phyloP scores from a whole-genome alignment of 2,888 invertebrate genomes.

The Therioaphis trifolii region DNA sequence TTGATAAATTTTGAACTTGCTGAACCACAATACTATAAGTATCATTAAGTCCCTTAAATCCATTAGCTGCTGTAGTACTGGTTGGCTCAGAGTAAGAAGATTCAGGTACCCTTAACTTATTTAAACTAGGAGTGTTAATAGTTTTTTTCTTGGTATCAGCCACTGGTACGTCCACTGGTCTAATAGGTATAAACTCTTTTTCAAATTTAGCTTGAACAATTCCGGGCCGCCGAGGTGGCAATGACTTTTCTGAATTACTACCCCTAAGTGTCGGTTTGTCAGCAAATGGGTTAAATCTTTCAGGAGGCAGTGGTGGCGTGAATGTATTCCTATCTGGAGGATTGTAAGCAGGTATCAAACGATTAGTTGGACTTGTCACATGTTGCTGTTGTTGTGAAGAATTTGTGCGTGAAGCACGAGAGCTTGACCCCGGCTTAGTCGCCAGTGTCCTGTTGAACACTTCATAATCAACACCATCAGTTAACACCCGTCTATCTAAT shows the following conservation, averaged over 20 bases:
- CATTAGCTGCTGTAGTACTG: slow-evolving; percentile 66
- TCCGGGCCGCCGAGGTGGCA: slow-evolving; percentile 79
- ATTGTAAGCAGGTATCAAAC: slow-evolving; percentile 75
- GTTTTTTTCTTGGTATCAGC: slow-evolving; percentile 77
- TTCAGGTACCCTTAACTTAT: slow-evolving; percentile 68
- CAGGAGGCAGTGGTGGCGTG: slow-evolving; percentile 86
- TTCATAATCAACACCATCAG: slow-evolving; percentile 65
- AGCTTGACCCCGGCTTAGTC: slow-evolving; percentile 64
- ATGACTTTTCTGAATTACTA: slow-evolving; percentile 74
- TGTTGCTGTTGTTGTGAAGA: slow-evolving; percentile 63
- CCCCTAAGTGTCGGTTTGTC: slow-evolving; percentile 87
- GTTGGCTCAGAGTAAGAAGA: slow-evolving; percentile 66
- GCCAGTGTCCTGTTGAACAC: slow-evolving; percentile 66
- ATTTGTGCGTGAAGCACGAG: slow-evolving; percentile 62
- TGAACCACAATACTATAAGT: slow-evolving; percentile 74
- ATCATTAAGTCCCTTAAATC: slow-evolving; percentile 66
- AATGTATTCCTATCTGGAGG: slow-evolving; percentile 81
- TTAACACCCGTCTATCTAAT: slow-evolving; percentile 64
- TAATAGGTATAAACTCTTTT: slow-evolving; percentile 84
- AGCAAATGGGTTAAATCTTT: slow-evolving; percentile 87
- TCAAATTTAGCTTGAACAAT: slow-evolving; percentile 76
- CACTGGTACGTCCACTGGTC: slow-evolving; percentile 74
- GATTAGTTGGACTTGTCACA: slow-evolving; percentile 69
- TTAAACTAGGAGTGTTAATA: slow-evolving; percentile 80
- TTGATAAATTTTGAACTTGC: slow-evolving; percentile 73